Evolutionary conservation across 2,797 vertebrate species (phyloP), one percentile per base, ranked within the genome.

Genomic region (Spinus pinus): DNA sequence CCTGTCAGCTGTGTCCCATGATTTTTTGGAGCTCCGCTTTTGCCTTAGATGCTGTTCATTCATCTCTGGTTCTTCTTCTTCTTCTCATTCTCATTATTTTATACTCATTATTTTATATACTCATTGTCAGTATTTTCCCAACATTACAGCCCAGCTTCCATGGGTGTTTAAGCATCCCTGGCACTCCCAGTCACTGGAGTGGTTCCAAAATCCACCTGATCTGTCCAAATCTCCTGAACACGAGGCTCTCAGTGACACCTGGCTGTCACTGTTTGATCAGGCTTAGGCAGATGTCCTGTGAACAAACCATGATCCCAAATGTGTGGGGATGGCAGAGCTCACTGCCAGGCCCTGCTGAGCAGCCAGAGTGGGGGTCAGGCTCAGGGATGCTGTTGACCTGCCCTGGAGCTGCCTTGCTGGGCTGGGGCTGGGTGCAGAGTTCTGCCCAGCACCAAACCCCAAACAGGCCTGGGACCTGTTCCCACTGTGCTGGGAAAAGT

Each of bases 401-500:
- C 44, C 16, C 22, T 30, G 35, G n/a, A 66, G 25, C 18, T 73
- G 49, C 20, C 28, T 39, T 79, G 35, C 42, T 7, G 11, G 15
- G 27, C 15, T 30, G 46, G 23, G 9, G 15, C 54, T 53, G 30
- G 12, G 10, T 35, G 74, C 42, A 65, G 35, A 47, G 60, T 47
- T 77, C 86, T 74, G 56, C 41, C 12, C 3, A 6, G 27, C 27
- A 27, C 11, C 14, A 20, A 30, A 42, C n/a, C 20, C 18, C 44
- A 28, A 39, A 18, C 8, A 42, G 35, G 23, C 23, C 14, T 19
- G 24, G 41, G 18, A 10, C 18, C 57, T 71, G 61, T 24, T 67
- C 44, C 65, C 0, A 0, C 28, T 57, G 23, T 27, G 21, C 28
- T 2, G 5, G 54, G 33, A 53, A 24, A 49, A 30, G 30, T 4